Evolutionary conservation across 2,113 vertebrate genomes (phyloP), one percentile per base, ranked within the genome.

Genomic region (Antigone vipio): DNA sequence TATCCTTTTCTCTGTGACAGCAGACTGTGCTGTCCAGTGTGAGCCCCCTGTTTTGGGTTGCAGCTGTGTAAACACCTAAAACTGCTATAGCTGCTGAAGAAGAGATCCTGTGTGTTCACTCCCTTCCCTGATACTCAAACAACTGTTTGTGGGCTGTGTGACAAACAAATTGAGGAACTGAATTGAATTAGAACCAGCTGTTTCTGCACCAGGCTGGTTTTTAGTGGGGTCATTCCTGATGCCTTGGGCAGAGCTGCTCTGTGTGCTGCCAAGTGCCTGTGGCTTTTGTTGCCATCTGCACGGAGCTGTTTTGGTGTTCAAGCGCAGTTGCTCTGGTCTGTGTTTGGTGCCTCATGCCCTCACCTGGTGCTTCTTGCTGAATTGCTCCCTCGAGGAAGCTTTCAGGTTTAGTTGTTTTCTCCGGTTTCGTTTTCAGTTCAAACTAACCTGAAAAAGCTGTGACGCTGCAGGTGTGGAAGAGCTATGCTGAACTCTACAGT

Each of bases 251-350:
- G 78, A 55, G 49, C 64, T 27, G 73, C 73, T 55, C 49, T 0
- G 8, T 7, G 19, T 0, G 17, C 53, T 62, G 53, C 45, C 24
- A 5, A 14, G 34, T 0, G 8, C 63, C 56, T 1, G 3, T 16
- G 9, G 32, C 35, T 74, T 29, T 32, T 6, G 1, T 12, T 56
- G 23, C 69, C 32, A 26, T 35, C 63, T 63, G 15, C 35, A 4
- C 0, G 0, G 55, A 38, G 76, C 2, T 8, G 0, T 58, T 69
- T 50, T 53, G 88, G 73, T 58, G 47, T 66, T 62, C 42, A 3
- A 16, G 68, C 21, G 60, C 45, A 9, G 35, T 40, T 27, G 53
- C 78, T 62, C 14, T 18, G 40, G 27, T 22, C 47, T 38, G 34
- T 35, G 34, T 35, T 52, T 15, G 68, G 63, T 35, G 21, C 34